phyloP scores from a whole-genome alignment of 1,140 invertebrate genomes.

The Rhagoletis pomonella region DNA sequence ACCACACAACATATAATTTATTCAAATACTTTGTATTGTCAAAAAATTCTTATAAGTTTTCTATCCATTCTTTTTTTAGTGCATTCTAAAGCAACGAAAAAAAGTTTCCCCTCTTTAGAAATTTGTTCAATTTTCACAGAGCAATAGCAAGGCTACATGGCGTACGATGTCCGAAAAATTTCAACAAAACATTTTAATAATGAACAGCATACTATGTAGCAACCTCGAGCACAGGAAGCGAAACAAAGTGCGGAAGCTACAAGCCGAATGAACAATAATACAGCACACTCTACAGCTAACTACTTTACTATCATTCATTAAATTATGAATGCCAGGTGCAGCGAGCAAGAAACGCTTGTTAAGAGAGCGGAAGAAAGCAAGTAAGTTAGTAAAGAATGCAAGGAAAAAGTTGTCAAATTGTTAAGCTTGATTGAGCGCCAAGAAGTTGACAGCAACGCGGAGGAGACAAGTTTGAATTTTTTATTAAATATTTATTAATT shows the following conservation, averaged over 20 bases:
- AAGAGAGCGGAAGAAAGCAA: neutral
- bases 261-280: neutral
- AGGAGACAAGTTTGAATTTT: neutral
- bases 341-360: neutral
- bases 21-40: too few relatives aligned
- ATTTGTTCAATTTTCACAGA: too few relatives aligned
- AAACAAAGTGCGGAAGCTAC: neutral
- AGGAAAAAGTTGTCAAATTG: neutral
- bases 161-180: too few relatives aligned
- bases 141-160: too few relatives aligned
- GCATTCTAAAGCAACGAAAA: too few relatives aligned
- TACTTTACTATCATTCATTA: conserved; percentile 34
- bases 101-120: too few relatives aligned
- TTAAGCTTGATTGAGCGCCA: conserved; percentile 21
- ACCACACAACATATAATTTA: too few relatives aligned
- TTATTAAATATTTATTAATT: conserved; percentile 26
- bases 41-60: too few relatives aligned
- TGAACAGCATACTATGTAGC: too few relatives aligned
- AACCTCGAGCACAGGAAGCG: neutral
- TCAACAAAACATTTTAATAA: too few relatives aligned
- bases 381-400: neutral
- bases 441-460: neutral
- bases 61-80: too few relatives aligned
- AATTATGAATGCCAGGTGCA: neutral
- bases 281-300: neutral